Conservation (phyloP, 2,797 vertebrate species). For the Mus caroli region DNA sequence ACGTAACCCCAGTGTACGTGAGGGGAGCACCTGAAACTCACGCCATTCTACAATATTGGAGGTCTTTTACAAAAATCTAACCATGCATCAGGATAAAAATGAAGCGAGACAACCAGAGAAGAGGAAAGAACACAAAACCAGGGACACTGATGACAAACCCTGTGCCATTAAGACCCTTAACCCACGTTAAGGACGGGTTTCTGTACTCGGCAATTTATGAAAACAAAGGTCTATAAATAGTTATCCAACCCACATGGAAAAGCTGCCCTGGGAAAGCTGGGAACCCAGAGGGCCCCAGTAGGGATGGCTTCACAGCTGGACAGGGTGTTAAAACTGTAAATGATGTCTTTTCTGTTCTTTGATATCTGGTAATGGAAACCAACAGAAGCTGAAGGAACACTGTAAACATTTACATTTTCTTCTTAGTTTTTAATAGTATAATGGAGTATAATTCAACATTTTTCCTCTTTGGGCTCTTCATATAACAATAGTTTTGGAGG, state of each 20-base stretch:
- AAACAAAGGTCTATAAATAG: not conserved
- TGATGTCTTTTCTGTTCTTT: not conserved
- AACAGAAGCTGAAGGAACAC: not conserved
- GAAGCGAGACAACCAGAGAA: not conserved
- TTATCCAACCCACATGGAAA: not conserved
- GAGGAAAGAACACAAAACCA: not conserved
- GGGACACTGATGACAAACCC: not conserved
- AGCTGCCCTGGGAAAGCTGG: not conserved
- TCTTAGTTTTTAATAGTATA: conserved; percentile 10
- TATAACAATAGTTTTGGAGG: not conserved
- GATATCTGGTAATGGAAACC: not conserved
- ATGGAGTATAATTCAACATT: not conserved
- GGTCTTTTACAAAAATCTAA: not conserved
- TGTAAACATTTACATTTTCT: not conserved
- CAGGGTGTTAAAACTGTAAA: not conserved
- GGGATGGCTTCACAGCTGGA: not conserved
- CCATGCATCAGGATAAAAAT: not conserved
- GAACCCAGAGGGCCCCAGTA: not conserved
- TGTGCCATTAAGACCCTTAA: not conserved
- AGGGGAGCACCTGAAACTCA: not conserved
- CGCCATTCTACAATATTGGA: not conserved
- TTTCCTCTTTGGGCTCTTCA: not conserved
- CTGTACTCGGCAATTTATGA: not conserved
- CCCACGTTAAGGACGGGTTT: not conserved
- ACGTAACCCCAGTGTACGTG: not conserved